These are phyloP conservation scores for Gobius niger DNA, from an alignment of 2,113 vertebrate species.

Conservation along the genomic window DNA sequence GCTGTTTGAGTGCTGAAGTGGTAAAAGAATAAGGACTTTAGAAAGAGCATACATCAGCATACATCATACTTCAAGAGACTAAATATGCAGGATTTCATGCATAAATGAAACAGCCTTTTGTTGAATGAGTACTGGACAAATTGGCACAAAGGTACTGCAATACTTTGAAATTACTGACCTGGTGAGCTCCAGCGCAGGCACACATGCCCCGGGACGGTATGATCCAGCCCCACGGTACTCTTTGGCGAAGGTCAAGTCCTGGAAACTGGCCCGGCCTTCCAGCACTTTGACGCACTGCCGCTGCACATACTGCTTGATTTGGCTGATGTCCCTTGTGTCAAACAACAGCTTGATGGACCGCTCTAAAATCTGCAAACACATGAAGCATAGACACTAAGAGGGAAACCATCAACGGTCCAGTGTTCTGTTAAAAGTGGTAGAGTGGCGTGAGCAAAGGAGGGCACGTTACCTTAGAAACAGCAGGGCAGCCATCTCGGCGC, in stretches of 20 bases:
- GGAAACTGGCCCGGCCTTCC: slow-evolving; percentile 92
- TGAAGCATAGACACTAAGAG: not conserved
- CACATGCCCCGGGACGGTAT: slow-evolving; percentile 90
- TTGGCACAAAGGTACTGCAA: not conserved
- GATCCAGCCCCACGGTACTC: slow-evolving; percentile 91
- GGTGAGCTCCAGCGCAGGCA: slow-evolving; percentile 94
- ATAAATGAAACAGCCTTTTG: no score
- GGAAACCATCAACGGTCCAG: not conserved
- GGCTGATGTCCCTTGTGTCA: slow-evolving; percentile 96
- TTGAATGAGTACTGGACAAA: no score
- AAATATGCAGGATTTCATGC: no score
- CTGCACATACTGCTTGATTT: slow-evolving; percentile 95
- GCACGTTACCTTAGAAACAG: slow-evolving; percentile 93
- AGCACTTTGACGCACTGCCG: slow-evolving; percentile 92
- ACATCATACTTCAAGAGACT: no score
- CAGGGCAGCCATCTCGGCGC: slow-evolving; percentile 92
- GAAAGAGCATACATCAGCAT: no score
- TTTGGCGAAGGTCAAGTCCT: slow-evolving; percentile 97
- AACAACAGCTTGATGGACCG: slow-evolving; percentile 97
- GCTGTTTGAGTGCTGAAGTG: no score
- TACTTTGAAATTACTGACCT: slow-evolving; percentile 76
- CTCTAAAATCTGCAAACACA: slow-evolving; percentile 86
- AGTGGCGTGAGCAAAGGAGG: not conserved
- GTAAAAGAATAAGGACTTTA: no score
- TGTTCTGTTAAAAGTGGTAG: not conserved